Percentiles rank a stretch among this genome's conserved stretches.
Evolutionary conservation across 37 sponge, comb jelly and placozoan species (phyloP).

Genomic region (Tethya wilhelma): DNA sequence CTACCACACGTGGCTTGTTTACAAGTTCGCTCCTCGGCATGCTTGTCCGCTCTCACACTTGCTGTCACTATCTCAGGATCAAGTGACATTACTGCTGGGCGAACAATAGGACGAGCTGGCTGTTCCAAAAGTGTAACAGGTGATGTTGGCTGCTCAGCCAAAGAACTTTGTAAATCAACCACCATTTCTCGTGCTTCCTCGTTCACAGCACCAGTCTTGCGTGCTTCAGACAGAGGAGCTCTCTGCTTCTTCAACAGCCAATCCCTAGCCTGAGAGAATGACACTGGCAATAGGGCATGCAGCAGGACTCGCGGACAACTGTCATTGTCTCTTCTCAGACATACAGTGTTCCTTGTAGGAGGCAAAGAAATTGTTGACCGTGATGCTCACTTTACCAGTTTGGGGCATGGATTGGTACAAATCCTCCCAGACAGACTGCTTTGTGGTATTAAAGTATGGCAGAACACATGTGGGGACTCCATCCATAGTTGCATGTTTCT

Average conservation of each 20-base stretch:
- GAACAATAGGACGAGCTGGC: conserved; percentile 51
- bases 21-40: conserved; percentile 20
- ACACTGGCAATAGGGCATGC: conserved; percentile 60
- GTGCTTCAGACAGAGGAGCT: conserved; percentile 31
- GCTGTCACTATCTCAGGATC: conserved; percentile 52
- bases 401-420: conserved; percentile 57
- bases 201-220: conserved; percentile 23
- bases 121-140: conserved; percentile 43
- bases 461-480: conserved; percentile 50
- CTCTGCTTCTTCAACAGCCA: conserved; percentile 56
- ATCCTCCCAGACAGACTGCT: conserved; percentile 45
- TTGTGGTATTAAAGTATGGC: conserved; percentile 39
- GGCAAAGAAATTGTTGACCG: conserved; percentile 28
- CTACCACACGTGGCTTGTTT: conserved; percentile 3
- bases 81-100: conserved; percentile 42
- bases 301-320: conserved; percentile 8
- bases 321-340: conserved; percentile 17
- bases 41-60: conserved; percentile 38
- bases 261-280: conserved; percentile 56
- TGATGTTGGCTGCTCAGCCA: conserved; percentile 47
- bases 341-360: conserved; percentile 44
- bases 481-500: conserved; percentile 51
- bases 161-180: conserved; percentile 40
- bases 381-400: conserved; percentile 41
- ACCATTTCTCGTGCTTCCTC: conserved; percentile 32